A percentile compares a stretch with the other conserved stretches of the same genome.
Conservation (phyloP, 2,888 invertebrate genomes). For the Eristalis pertinax region DNA sequence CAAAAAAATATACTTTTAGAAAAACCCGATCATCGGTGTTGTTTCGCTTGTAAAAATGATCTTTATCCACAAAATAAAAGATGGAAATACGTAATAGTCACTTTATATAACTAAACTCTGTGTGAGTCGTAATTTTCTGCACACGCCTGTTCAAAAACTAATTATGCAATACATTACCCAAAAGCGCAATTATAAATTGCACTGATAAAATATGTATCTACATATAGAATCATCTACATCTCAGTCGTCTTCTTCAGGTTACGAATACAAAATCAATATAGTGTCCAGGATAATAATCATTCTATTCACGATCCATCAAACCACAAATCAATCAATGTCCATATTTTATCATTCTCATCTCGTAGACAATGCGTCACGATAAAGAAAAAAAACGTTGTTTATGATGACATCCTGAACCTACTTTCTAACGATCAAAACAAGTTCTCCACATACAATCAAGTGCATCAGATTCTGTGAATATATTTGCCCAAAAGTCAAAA, state of each 20-base stretch:
- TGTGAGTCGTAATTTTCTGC: too few relatives aligned
- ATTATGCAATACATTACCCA: background rate
- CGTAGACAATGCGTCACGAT: background rate
- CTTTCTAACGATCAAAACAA: background rate
- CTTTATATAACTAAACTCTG: too few relatives aligned
- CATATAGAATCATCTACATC: background rate
- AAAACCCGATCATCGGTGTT: too few relatives aligned
- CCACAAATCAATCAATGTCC: background rate
- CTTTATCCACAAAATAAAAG: too few relatives aligned
- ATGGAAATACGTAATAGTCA: too few relatives aligned
- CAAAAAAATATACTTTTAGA: too few relatives aligned
- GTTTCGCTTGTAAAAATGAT: too few relatives aligned
- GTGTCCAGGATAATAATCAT: background rate
- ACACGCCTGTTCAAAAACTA: background rate
- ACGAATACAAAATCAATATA: conserved; percentile 9
- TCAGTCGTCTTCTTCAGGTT: background rate
- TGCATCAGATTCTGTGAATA: background rate
- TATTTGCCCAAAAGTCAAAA: background rate
- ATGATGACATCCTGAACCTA: background rate
- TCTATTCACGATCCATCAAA: background rate
- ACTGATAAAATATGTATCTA: background rate
- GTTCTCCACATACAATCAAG: background rate
- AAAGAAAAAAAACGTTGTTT: background rate
- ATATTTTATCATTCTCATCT: background rate
- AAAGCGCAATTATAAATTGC: too few relatives aligned